Percentiles rank a stretch among this genome's conserved stretches.
phyloP scores from a whole-genome alignment of 92 coral and sea anemone species.

The Umimayanthus kanabou region DNA sequence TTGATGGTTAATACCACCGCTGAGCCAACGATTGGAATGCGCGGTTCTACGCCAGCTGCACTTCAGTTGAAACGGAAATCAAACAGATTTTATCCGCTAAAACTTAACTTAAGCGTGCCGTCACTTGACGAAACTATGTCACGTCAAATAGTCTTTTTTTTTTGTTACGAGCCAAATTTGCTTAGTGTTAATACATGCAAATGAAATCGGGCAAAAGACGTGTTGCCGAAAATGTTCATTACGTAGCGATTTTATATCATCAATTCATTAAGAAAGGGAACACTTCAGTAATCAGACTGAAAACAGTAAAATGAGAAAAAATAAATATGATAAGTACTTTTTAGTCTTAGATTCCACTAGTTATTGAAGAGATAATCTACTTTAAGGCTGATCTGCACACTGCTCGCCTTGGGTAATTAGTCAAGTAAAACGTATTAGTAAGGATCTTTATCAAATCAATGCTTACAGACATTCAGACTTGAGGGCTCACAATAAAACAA shows the following conservation, averaged over 20 bases:
- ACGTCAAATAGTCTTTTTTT: no score
- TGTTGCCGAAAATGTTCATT: neutral
- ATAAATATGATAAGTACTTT: neutral
- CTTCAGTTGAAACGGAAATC: neutral
- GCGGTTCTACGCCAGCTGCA: neutral
- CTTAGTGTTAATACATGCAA: neutral
- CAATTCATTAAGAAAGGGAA: neutral
- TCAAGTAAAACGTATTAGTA: neutral
- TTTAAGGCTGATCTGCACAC: neutral
- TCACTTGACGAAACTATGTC: neutral
- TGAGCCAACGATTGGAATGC: neutral
- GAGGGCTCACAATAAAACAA: no score
- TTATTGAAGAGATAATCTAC: neutral
- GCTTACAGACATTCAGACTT: no score
- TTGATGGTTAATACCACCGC: neutral
- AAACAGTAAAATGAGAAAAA: neutral
- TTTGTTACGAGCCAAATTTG: neutral
- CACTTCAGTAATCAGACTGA: neutral
- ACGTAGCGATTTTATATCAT: neutral
- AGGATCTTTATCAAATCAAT: no score
- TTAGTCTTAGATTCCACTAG: neutral
- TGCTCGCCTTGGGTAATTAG: neutral
- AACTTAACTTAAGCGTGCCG: neutral
- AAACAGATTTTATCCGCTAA: no score
- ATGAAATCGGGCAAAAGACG: neutral